These are phyloP conservation scores for Phasia obesa DNA, from an alignment of 2,888 invertebrate species.

Conservation along the genomic window DNA sequence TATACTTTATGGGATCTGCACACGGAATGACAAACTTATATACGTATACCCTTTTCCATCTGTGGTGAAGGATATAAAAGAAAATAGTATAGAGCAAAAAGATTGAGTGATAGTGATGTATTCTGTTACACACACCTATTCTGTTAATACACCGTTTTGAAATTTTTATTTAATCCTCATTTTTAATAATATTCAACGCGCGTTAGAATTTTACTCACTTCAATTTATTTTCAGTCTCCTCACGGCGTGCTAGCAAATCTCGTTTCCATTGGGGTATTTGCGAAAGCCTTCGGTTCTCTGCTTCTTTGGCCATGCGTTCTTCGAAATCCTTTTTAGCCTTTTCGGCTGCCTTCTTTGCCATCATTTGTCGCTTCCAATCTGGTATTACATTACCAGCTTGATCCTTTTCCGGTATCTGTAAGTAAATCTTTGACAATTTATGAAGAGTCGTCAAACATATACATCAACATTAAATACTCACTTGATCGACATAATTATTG, in stretches of 20 bases:
- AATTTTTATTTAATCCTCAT: no score
- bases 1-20: no score
- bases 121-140: no score
- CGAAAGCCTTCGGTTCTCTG: conserved; percentile 91
- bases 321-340: conserved; percentile 95
- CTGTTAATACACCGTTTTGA: no score
- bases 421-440: conserved; percentile 79
- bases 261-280: conserved; percentile 97
- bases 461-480: conserved; percentile 82
- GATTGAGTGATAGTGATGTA: no score
- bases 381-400: conserved; percentile 94
- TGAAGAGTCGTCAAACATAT: conserved; percentile 69
- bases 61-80: no score
- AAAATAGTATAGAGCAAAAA: no score
- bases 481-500: conserved; percentile 95
- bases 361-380: conserved; percentile 97
- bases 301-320: conserved; percentile 91
- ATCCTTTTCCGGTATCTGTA: conserved; percentile 94
- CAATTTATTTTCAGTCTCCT: conserved; percentile 89
- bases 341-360: conserved; percentile 96
- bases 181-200: background rate
- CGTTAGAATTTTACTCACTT: conserved; percentile 84
- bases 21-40: no score
- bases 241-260: conserved; percentile 91
- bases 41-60: no score